Base-by-base conservation (phyloP, 2,797 vertebrate species). In the Poecilia picta region DNA sequence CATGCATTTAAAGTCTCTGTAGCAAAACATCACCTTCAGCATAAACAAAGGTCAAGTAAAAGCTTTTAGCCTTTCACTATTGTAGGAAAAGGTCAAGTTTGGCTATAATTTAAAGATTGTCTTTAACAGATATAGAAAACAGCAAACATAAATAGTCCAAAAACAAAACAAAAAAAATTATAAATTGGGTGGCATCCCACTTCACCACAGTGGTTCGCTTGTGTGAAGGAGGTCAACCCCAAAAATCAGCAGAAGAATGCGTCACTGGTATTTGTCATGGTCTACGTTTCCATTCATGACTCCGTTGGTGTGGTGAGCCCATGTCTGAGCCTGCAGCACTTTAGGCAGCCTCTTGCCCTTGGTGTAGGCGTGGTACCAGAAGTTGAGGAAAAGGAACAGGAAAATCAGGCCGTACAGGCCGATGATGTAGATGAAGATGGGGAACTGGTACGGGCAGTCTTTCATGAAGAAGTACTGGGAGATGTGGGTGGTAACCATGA, bases 341-440 rank as follows among this genome's bases (percentile, higher is more conserved):
- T 97, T 99, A 4, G 98, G 98, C 47, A 97, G 95, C 91, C 98
- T 94, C 89, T 98, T 97, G 85, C 98, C 98, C 89, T 97, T 97
- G n/a, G 95, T 98, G 90, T 99, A 99, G 86, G 98, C 98, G 0
- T 97, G 95, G 93, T 99, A 98, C 97, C 98, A 99, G 94, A 99
- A 99, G 93, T 99, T 97, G 78, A 99, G 95, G 89, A 99, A 99
- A 76, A 99, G 95, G 62, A 97, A 87, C 88, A 99, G 92, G 94
- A 99, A 99, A 88, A 97, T 93, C 79, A 94, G 87, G 55, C 97
- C 97, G 0, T 99, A 99, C 11, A 92, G 76, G 85, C 91, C 94
- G 33, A 99, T 98, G 92, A 99, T 95, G 92, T 98, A 98, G 83
- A 98, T 84, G 75, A 99, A 99, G 89, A 99, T 73, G 46, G 98